Evolutionary conservation across 2,888 invertebrate species (phyloP), one percentile per base, ranked within the genome.

Genomic region (Macaria notata): DNA sequence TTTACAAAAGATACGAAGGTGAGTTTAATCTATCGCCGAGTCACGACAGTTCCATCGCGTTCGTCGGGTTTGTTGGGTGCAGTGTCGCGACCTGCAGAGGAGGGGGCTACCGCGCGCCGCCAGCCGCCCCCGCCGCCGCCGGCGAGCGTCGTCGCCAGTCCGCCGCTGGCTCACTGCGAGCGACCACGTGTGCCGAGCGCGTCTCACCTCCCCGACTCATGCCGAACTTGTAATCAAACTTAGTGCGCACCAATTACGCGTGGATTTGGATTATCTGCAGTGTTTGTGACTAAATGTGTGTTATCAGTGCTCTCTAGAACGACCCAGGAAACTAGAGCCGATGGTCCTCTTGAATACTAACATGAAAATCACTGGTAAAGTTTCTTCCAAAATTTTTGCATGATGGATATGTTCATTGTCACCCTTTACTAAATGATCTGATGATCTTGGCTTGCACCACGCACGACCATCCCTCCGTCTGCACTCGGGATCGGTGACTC

Each of bases 311-410:
- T 64, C 68, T 46, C 56, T 63, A 63, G 60, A 65, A 73, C 68
- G 73, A 73, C 78, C 79, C 73, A 71, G 75, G 76, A 79, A 80
- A 79, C 69, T 75, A 76, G 76, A 77, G 79, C 87, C 77, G 85
- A 91, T 90, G 90, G 90, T 90, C 79, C 88, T 88, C 79, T 88
- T 90, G 87, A 90, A 91, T 81, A 86, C 76, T 88, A 90, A 86
- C 83, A 90, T 91, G 90, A 89, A 90, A 91, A 90, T 91, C 76
- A 86, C 87, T 83, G 90, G 90, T 91, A 91, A 91, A 81, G 62
- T 67, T 77, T 79, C 73, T 75, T 75, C 67, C 71, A 70, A 76
- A 75, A 70, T 78, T 71, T 80, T 80, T 88, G 88, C 88, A 88
- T 88, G 88, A 72, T 75, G 75, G 76, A 78, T 82, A 71, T 84